Conservation (phyloP, 2,797 vertebrate genomes). For the Bradypodion ventrale region DNA sequence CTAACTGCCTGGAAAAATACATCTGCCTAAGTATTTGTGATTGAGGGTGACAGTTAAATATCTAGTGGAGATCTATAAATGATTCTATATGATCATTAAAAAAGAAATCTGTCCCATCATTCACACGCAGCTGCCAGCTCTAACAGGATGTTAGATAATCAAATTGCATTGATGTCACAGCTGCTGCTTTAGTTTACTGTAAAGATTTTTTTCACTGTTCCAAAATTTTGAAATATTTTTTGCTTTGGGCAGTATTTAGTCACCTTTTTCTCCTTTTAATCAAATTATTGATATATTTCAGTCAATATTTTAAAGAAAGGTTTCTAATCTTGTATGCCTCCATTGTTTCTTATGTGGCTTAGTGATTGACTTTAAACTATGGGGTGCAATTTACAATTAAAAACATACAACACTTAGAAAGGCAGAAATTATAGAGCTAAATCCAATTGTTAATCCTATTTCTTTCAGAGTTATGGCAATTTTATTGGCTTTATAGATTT, state of each 20-base stretch:
- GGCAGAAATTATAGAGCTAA: neutral
- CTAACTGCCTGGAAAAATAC: neutral
- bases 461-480: neutral
- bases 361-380: neutral
- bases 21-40: neutral
- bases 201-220: neutral
- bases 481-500: neutral
- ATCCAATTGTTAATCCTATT: too few relatives aligned
- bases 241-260: neutral
- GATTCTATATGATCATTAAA: neutral
- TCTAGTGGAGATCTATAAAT: neutral
- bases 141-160: conserved; percentile 1
- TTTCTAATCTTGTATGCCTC: neutral
- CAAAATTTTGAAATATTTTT: neutral
- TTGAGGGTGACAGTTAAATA: neutral
- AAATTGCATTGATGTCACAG: conserved; percentile 13
- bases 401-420: neutral
- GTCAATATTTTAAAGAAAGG: neutral
- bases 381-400: neutral
- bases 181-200: conserved; percentile 15
- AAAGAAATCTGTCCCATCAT: conserved; percentile 2
- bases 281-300: neutral
- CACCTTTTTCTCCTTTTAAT: neutral
- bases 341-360: neutral
- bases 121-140: neutral